Conservation (phyloP, 1,140 invertebrate species). For the Bilobella aurantiaca region DNA sequence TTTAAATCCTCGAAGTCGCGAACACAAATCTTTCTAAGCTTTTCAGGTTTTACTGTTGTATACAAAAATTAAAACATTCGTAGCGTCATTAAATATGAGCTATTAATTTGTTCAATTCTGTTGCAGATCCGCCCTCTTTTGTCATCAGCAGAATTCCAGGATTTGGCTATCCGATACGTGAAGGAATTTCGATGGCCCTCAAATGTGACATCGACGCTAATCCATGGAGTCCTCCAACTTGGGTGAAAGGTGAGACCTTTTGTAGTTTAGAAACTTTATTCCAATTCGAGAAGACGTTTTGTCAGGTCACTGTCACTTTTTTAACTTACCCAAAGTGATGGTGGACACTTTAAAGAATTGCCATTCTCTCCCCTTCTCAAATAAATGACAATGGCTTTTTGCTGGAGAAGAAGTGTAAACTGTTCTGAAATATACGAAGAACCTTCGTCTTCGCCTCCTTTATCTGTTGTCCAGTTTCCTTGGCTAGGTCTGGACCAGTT, state of each 20-base stretch:
- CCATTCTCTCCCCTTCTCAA: not conserved
- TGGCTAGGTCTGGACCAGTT: too few species aligned
- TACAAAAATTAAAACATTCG: too few species aligned
- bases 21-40: too few species aligned
- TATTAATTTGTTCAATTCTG: slow-evolving; percentile 31
- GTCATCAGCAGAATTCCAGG: slow-evolving; percentile 76
- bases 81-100: too few species aligned
- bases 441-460: too few species aligned
- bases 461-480: too few species aligned
- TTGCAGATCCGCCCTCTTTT: slow-evolving; percentile 77
- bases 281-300: too few species aligned
- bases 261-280: not conserved
- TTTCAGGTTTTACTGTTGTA: too few species aligned
- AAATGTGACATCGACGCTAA: slow-evolving; percentile 85
- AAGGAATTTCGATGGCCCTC: slow-evolving; percentile 71
- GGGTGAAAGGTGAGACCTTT: slow-evolving; percentile 63
- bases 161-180: slow-evolving; percentile 71
- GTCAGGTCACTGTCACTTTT: too few species aligned
- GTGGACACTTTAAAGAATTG: too few species aligned
- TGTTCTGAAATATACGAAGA: not conserved
- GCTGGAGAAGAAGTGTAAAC: not conserved
- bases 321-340: too few species aligned
- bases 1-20: too few species aligned
- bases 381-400: slow-evolving; percentile 1
- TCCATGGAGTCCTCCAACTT: slow-evolving; percentile 70